A percentile compares a stretch with the other conserved stretches of the same genome.
phyloP scores from a whole-genome alignment of 2,888 invertebrate species.

The Norana najaformis region DNA sequence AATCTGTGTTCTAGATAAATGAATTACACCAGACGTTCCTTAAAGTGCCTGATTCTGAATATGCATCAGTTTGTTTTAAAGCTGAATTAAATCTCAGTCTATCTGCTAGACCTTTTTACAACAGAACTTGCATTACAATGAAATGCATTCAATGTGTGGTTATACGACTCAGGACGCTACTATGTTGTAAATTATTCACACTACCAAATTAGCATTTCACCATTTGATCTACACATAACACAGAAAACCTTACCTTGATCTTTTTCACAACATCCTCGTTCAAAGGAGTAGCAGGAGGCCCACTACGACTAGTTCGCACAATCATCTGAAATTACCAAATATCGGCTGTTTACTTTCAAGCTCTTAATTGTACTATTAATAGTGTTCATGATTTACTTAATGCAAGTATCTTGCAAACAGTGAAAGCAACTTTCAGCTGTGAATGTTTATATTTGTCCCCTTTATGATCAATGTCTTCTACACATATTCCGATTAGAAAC shows the following conservation, averaged over 20 bases:
- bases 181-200: no score
- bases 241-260: neutral
- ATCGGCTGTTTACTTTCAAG: neutral
- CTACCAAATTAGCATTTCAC: neutral
- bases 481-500: neutral
- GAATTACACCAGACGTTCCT: neutral
- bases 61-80: neutral
- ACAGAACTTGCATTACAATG: no score
- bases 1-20: neutral
- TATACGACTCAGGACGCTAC: no score
- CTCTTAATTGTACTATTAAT: neutral
- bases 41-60: neutral
- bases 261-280: neutral
- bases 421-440: neutral
- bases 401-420: neutral
- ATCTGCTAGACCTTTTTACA: neutral
- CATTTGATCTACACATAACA: neutral
- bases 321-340: neutral
- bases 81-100: neutral
- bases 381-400: neutral
- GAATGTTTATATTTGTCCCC: neutral
- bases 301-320: neutral
- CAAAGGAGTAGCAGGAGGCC: neutral
- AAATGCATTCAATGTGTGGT: no score
- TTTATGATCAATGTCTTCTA: neutral